A percentile compares a stretch with the other conserved stretches of the same genome.
Conservation (phyloP, 2,113 vertebrate genomes). For the Kobus ellipsiprymnus region DNA sequence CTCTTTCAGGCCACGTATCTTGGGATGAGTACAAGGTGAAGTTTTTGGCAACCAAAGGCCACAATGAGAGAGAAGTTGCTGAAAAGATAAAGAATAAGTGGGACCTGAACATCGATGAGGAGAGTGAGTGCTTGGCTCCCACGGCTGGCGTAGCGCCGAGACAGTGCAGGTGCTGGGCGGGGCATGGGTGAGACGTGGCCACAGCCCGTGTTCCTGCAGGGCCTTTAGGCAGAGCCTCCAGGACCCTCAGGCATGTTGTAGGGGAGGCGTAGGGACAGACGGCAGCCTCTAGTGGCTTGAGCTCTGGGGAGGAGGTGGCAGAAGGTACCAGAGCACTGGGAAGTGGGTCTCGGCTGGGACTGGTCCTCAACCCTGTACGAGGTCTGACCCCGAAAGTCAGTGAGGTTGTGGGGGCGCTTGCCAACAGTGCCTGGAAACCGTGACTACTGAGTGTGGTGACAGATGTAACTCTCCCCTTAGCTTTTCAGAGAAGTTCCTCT, state of each 20-base stretch:
- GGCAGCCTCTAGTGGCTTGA: neutral
- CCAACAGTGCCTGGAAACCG: fast-evolving
- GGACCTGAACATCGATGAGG: constrained; percentile 95
- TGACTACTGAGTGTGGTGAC: neutral
- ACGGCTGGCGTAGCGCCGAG: fast-evolving
- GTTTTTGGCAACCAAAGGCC: constrained; percentile 96
- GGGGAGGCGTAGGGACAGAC: neutral
- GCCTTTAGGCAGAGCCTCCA: neutral
- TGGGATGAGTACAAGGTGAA: constrained; percentile 97
- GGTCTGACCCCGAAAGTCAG: neutral
- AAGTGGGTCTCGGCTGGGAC: neutral
- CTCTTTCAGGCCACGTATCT: constrained; percentile 86
- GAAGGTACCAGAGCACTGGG: neutral
- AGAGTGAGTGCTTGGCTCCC: constrained; percentile 86
- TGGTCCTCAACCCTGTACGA: neutral
- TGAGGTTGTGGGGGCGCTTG: neutral
- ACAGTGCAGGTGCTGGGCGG: neutral
- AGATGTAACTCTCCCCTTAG: neutral
- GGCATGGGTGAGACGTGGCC: neutral
- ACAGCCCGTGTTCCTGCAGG: neutral
- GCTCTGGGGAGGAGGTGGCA: neutral
- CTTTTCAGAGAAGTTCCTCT: too few relatives aligned
- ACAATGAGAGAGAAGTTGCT: constrained; percentile 88
- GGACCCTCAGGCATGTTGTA: neutral
- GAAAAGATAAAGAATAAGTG: constrained; percentile 92